Conservation (phyloP, 2,888 invertebrate species). For the Netelia melanura region DNA sequence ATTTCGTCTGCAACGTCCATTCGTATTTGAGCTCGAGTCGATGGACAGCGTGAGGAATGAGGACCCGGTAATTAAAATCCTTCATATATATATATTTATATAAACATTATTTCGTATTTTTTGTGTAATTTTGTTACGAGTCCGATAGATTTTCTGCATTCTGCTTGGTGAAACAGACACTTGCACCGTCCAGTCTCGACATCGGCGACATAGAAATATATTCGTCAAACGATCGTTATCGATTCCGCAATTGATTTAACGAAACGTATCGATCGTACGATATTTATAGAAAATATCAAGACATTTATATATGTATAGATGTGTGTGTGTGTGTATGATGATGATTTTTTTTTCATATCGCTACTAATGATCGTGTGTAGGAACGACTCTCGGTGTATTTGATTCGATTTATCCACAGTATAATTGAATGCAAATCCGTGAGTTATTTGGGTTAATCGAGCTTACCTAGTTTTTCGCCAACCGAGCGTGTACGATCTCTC, state of each 20-base stretch:
- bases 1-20: constrained; percentile 41
- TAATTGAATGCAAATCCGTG: constrained; percentile 32
- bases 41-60: constrained; percentile 42
- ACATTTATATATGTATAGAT: neutral
- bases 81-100: constrained; percentile 14
- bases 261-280: neutral
- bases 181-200: constrained; percentile 20
- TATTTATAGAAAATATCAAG: too few species aligned
- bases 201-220: constrained; percentile 7
- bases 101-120: constrained; percentile 7
- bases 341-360: neutral
- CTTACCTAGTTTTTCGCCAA: constrained; percentile 30
- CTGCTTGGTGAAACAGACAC: constrained; percentile 37
- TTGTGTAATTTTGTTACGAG: too few species aligned
- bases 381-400: neutral
- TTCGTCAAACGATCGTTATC: neutral
- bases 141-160: constrained; percentile 42
- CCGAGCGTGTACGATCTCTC: constrained; percentile 35
- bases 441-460: constrained; percentile 51
- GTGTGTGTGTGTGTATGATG: neutral
- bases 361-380: neutral
- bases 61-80: constrained; percentile 49
- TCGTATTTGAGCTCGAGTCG: constrained; percentile 45
- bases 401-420: constrained; percentile 5
- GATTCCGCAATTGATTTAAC: neutral